phyloP scores from a whole-genome alignment of 1,140 invertebrate genomes.

The Frieseomelitta varia region DNA sequence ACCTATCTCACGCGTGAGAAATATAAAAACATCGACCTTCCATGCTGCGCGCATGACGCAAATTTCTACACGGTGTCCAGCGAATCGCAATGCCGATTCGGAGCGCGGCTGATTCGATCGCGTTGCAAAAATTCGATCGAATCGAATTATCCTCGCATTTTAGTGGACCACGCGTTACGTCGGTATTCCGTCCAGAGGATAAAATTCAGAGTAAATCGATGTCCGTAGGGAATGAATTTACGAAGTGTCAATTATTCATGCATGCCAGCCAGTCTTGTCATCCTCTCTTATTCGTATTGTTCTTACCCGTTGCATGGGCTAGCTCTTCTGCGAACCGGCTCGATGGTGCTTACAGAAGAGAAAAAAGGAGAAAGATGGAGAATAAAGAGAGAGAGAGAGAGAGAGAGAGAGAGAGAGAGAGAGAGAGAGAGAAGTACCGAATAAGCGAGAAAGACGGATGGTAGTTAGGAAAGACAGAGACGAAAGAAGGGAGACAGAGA shows the following conservation, averaged over 20 bases:
- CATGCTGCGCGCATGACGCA: not conserved
- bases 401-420: conserved; percentile 49
- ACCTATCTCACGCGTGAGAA: not conserved
- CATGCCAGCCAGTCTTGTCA: conserved; percentile 62
- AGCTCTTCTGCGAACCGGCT: conserved; percentile 72
- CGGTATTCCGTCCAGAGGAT: not conserved
- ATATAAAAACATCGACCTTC: not conserved
- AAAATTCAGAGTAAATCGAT: conserved; percentile 43
- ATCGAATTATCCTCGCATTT: not conserved
- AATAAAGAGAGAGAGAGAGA: conserved; percentile 29
- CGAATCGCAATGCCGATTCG: not conserved
- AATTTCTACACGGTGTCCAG: not conserved
- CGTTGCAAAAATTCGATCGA: conserved; percentile 6
- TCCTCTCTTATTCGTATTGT: conserved; percentile 72
- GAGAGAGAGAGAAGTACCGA: not conserved
- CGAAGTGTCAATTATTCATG: conserved; percentile 61
- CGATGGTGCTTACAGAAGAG: conserved; percentile 48
- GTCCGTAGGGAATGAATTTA: conserved; percentile 49
- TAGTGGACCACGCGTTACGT: no score
- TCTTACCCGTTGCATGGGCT: conserved; percentile 67
- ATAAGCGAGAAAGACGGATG: conserved; percentile 23
- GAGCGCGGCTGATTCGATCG: not conserved
- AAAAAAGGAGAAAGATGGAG: conserved; percentile 52
- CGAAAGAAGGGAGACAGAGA: conserved; percentile 4
- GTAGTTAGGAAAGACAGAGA: conserved; percentile 15